Conservation (phyloP, 1,140 invertebrate species). For the Druon quercuslanigerum region DNA sequence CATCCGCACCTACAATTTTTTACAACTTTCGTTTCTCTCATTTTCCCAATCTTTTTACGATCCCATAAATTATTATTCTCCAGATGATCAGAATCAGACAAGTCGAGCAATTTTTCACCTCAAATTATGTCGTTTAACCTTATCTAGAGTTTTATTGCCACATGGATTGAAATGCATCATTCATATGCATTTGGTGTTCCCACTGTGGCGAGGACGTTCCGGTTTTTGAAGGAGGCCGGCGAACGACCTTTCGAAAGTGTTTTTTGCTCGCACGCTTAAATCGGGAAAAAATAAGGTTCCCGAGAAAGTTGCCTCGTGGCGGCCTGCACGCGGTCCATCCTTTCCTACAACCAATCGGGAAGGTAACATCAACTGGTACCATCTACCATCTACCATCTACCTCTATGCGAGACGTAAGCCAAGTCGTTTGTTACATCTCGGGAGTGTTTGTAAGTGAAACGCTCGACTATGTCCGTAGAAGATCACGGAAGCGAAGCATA, state of each 20-base stretch:
- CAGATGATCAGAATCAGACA: too few relatives aligned
- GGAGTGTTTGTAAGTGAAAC: conserved; percentile 25
- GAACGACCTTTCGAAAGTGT: conserved; percentile 66
- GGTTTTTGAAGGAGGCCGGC: conserved; percentile 63
- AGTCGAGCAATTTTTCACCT: too few relatives aligned
- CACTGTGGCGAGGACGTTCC: conserved; percentile 36
- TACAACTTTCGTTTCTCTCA: too few relatives aligned
- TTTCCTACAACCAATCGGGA: conserved; percentile 39
- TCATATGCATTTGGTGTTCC: conserved; percentile 6
- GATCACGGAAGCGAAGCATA: conserved; percentile 48
- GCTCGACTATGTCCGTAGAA: neutral
- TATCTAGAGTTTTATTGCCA: neutral
- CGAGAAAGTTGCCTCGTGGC: conserved; percentile 68
- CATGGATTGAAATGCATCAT: conserved; percentile 6
- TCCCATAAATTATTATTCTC: too few relatives aligned
- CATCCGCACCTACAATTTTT: neutral
- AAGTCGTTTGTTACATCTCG: conserved; percentile 44
- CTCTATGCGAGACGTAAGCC: conserved; percentile 45
- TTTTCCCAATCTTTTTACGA: too few relatives aligned
- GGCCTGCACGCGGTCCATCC: conserved; percentile 41
- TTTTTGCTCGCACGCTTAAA: conserved; percentile 53
- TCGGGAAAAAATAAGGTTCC: conserved; percentile 49
- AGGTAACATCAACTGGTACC: neutral
- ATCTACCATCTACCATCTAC: too few relatives aligned
- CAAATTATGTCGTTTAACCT: too few relatives aligned